A percentile compares a stretch with the other conserved stretches of the same genome.
phyloP scores from a whole-genome alignment of 2,113 vertebrate genomes.

The Nothocercus julius region DNA sequence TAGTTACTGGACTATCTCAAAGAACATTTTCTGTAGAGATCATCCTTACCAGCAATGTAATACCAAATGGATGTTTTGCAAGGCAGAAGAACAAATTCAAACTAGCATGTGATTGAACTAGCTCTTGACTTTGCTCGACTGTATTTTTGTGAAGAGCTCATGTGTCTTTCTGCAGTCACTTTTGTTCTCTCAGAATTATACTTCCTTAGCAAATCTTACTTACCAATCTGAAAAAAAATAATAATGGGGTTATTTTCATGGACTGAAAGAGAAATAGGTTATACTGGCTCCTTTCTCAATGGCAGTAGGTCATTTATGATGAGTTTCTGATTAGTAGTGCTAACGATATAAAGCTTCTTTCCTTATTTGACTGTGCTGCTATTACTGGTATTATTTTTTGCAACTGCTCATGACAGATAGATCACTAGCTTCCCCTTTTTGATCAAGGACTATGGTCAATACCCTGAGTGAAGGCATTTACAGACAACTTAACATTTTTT shows the following conservation, averaged over 20 bases:
- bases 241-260: not conserved
- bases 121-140: not conserved
- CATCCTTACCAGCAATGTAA: not conserved
- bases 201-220: not conserved
- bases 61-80: not conserved
- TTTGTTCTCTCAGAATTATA: not conserved
- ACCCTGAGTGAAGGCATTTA: not conserved
- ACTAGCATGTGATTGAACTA: not conserved
- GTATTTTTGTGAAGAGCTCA: not conserved
- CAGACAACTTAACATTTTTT: not conserved
- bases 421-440: not conserved
- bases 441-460: not conserved
- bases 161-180: not conserved
- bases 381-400: not conserved
- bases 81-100: not conserved
- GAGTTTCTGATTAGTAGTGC: not conserved
- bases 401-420: not conserved
- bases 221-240: not conserved
- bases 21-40: not conserved
- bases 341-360: not conserved
- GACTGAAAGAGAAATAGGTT: not conserved
- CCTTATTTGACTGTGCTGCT: not conserved
- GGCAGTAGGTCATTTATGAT: not conserved
- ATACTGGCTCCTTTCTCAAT: not conserved
- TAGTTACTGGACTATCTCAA: not conserved